Base-by-base conservation (phyloP, 2,888 invertebrate species). In the Cotesia congregata region DNA sequence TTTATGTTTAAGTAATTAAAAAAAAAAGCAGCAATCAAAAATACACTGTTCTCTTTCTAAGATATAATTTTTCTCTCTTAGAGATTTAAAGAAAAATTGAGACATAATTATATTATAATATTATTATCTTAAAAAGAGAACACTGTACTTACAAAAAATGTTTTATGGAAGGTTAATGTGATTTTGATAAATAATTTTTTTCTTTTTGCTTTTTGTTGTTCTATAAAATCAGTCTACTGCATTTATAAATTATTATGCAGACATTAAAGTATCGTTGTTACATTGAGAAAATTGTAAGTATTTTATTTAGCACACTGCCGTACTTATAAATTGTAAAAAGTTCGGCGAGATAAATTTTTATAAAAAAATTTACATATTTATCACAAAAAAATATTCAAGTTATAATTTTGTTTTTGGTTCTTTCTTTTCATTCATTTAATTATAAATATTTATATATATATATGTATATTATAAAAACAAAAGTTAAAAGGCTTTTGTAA, bases 191-290 rank as follows among this genome's bases (percentile, higher is more conserved):
- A 38, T 30, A 65, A 38, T 67, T 30, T 67, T 50, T 50, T 6
- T 6, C 2, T 50, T 50, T 0, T 50, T 30, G 30, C 41, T 50
- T 6, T 50, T 6, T 50, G 12, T 50, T 50, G 50, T 50, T 50
- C 50, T 77, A 71, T 71, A 77, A 74, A 77, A 77, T 77, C 77
- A 74, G 77, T 77, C 71, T 17, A 60, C 62, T 76, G 74, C 62
- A 67, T 68, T 20, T 65, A 40, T 5, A 67, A 61, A 74, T 30
- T 30, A 39, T 20, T 38, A 1, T 73, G 69, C 73, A 65, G 68
- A 59, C 50, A 64, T 62, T 12, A 6, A 17, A 39, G 39, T 69
- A 61, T 77, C 77, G 67, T 74, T 70, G 74, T 70, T 70, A 15
- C n/a, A 50, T 12, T 12, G 38, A 72, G 61, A 60, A 30, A 62